Evolutionary conservation across 2,888 invertebrate genomes (phyloP).

Genomic region (Neelides folsomi): DNA sequence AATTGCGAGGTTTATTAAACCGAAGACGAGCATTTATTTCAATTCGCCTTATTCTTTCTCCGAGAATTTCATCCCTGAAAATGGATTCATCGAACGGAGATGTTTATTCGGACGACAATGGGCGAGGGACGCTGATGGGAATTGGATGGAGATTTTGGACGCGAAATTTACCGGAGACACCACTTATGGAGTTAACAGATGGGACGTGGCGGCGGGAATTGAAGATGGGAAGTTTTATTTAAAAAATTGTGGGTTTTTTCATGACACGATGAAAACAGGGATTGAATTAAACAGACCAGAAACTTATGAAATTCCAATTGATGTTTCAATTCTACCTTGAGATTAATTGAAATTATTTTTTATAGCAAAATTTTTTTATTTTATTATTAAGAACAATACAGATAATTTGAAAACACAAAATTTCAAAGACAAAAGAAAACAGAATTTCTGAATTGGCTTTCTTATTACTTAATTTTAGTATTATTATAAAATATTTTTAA

Average conservation of each 20-base stretch:
- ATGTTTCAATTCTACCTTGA: too few species aligned
- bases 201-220: slow-evolving; percentile 22
- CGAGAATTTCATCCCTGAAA: slow-evolving; percentile 27
- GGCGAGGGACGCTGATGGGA: slow-evolving; percentile 9
- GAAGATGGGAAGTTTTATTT: slow-evolving; percentile 16
- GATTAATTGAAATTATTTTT: too few species aligned
- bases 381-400: too few species aligned
- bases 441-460: too few species aligned
- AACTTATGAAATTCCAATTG: too few species aligned
- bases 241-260: slow-evolving; percentile 28
- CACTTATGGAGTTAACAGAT: slow-evolving; percentile 14
- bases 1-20: slow-evolving; percentile 22
- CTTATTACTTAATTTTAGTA: too few species aligned
- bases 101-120: slow-evolving; percentile 23
- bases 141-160: slow-evolving; percentile 16
- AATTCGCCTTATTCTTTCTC: slow-evolving; percentile 21
- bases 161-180: slow-evolving; percentile 24
- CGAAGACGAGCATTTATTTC: slow-evolving; percentile 17
- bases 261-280: slow-evolving; percentile 12
- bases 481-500: too few species aligned
- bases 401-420: too few species aligned
- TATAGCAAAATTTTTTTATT: too few species aligned
- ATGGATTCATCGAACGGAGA: slow-evolving; percentile 17
- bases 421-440: too few species aligned
- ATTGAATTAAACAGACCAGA: too few species aligned